phyloP scores from a whole-genome alignment of 2,113 vertebrate species.

The Petrocephalus microphthalmus region DNA sequence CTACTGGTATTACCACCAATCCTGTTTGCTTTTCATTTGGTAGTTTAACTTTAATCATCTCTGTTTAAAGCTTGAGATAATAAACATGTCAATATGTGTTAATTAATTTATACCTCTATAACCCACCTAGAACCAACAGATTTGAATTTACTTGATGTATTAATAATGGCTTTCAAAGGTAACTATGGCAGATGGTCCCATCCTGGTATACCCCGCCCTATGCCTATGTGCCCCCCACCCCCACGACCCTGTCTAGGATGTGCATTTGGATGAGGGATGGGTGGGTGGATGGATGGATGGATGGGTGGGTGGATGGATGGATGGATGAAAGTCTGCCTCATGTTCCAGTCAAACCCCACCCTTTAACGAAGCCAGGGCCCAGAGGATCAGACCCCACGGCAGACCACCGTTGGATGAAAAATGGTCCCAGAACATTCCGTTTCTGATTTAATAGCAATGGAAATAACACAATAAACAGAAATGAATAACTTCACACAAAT shows the following conservation, averaged over 20 bases:
- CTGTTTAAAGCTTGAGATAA: no score
- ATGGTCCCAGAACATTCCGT: not conserved
- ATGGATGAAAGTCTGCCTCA: not conserved
- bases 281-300: not conserved
- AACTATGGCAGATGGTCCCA: not conserved
- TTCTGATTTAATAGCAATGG: conserved; percentile 5
- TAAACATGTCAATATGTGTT: no score
- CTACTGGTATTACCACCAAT: no score
- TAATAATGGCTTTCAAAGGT: not conserved
- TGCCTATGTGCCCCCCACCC: no score
- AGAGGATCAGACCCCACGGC: not conserved
- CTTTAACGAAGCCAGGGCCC: not conserved
- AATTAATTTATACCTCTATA: no score
- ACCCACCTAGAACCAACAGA: no score
- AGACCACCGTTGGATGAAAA: not conserved
- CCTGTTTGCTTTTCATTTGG: no score
- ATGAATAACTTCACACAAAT: conserved; percentile 3
- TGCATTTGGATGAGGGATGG: not conserved
- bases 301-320: not conserved
- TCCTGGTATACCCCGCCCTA: not conserved
- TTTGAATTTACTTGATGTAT: not conserved
- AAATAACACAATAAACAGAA: conserved; percentile 2
- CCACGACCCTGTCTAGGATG: not conserved
- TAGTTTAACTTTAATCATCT: no score
- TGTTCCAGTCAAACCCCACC: not conserved